Evolutionary conservation across 2,888 invertebrate species (phyloP).

Genomic region (Eurytoma adleriae): DNA sequence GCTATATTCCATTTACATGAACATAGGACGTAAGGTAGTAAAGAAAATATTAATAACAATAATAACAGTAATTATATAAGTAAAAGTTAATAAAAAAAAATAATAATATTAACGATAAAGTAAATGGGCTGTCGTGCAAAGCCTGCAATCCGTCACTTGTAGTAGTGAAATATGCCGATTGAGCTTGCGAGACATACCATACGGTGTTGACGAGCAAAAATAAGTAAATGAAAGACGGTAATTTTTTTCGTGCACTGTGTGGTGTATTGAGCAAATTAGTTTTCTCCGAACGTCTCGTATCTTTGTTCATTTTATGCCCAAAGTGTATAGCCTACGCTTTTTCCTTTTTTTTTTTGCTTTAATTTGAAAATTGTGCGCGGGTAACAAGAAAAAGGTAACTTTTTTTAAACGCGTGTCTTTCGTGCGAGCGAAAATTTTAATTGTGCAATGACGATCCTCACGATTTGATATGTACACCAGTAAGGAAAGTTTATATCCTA

Average conservation of each 20-base stretch:
- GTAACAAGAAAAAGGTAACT: neutral
- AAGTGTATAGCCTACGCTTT: neutral
- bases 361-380: conserved; percentile 4
- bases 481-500: conserved; percentile 10
- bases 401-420: conserved; percentile 9
- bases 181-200: conserved; percentile 46
- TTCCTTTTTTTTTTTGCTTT: neutral
- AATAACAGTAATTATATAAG: conserved; percentile 39
- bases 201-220: conserved; percentile 38
- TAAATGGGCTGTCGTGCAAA: conserved; percentile 47
- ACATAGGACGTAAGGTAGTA: conserved; percentile 41
- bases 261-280: conserved; percentile 15
- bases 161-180: conserved; percentile 43
- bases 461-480: conserved; percentile 28
- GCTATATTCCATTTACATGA: conserved; percentile 47
- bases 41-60: conserved; percentile 47
- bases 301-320: conserved; percentile 27
- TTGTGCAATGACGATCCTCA: neutral
- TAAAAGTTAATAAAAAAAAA: conserved; percentile 25
- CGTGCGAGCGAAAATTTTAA: neutral
- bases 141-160: conserved; percentile 38
- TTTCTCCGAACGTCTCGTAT: conserved; percentile 44
- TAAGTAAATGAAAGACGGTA: conserved; percentile 4
- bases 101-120: conserved; percentile 23
- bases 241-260: conserved; percentile 9